Base-by-base conservation (phyloP, 92 coral and sea anemone genomes). In the Pocillopora meandrina region DNA sequence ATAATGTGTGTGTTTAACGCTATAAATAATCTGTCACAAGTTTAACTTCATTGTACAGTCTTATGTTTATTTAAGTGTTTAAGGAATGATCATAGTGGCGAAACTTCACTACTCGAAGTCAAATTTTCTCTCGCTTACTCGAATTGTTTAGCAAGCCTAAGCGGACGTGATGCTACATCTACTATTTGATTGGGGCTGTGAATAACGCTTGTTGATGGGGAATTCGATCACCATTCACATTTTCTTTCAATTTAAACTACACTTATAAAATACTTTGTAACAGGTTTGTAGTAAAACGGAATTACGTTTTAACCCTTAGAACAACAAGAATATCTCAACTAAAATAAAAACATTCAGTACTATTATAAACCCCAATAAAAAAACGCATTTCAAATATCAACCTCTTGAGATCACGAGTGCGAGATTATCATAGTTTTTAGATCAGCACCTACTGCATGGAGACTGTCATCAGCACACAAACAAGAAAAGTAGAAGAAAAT, bases 1-100 rank as follows among this genome's bases (percentile, higher is more conserved):
- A 10, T 72, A 58, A 56, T 75, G 79, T 75, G 63, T 75, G 79
- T 56, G 47, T 75, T 75, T 75, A 75, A 75, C 56, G 79, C 79
- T 58, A 75, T 55, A 33, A 57, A 75, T 74, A 72, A 72, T 12
- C 23, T 26, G 19, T 36, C 79, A 75, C 79, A 75, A 34, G 65
- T 58, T 75, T 57, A 75, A 75, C n/a, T 60, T 75, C 6, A 20
- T 56, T 16, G 56, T 70, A 55, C 42, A 49, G 42, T 14, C 5
- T 35, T 15, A 20, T 14, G 56, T 70, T 70, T 70, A 70, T 36
- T 36, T 70, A 19, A 26, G 9, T 67, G 72, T 47, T 67, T 16
- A 36, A 69, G 49, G 35, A 11, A 16, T 35, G 52, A 69, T 15
- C 74, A 16, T 34, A 20, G 56, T 70, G 74, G 11, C 35, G 74